Evolutionary conservation across 2,888 invertebrate species (phyloP), one percentile per base, ranked within the genome.

Genomic region (Tipula lateralis): DNA sequence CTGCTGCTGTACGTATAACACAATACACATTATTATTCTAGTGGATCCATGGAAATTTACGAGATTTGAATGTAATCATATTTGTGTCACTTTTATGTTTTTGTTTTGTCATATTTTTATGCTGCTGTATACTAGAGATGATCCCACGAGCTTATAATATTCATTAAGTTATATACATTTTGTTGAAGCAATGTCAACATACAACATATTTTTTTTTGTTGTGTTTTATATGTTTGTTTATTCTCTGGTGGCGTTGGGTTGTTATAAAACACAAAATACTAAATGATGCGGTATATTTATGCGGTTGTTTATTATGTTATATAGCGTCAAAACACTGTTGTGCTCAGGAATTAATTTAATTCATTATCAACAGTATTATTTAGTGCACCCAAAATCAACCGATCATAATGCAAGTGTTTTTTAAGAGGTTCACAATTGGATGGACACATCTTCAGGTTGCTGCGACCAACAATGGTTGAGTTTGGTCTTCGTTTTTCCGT

Each of bases 61-160:
- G 66, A 66, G 66, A 66, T 66, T 66, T 66, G 66, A 66, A 66
- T 66, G 66, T 66, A 66, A 66, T 66, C 66, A 66, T 66, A 66
- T 66, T 66, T 66, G 66, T 66, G 66, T 66, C 66, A 66, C 66
- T 66, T 66, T 66, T 66, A 66, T 66, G 24, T 24, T 66, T 66
- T 66, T 66, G 66, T 66, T 66, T 66, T 66, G 66, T 66, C 66
- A 66, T 66, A 66, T 66, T 66, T 66, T 66, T 66, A 24, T 66
- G 66, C 2, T 66, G 66, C 24, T 24, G 9, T 66, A 24, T 24
- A 66, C 9, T n/a, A 44, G 19, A 66, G 66, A 66, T 66, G 66
- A 66, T 66, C 66, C 66, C 66, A 66, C 2, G 66, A 66, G 66
- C 66, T 66, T 66, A 66, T 24, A 24, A 12, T 9, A 24, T 66